Evolutionary conservation across 2,113 vertebrate genomes (phyloP), one percentile per base, ranked within the genome.

Genomic region (Oxyura jamaicensis): DNA sequence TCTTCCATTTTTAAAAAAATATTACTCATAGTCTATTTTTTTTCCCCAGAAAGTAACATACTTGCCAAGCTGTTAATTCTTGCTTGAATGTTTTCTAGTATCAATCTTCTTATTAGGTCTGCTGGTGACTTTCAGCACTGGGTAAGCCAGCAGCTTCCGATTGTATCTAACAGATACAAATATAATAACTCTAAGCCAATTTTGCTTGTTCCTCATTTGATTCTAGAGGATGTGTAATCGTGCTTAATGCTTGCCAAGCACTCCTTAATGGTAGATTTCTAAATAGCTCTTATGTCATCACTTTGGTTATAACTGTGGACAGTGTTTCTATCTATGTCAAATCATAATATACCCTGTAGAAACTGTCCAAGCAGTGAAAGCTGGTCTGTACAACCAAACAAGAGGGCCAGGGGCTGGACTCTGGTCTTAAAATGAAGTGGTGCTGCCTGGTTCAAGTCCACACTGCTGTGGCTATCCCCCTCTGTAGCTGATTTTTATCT

Each of bases 181-280:
- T 77, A 15, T 83, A 73, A 29, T 77, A 88, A 90, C 23, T 55
- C 26, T 66, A 74, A 93, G 63, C n/a, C 21, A 67, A 12, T 90
- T 95, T 74, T 90, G 26, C 50, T 86, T 67, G 55, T 67, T 95
- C 59, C 63, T 92, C n/a, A 13, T 85, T 91, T 90, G 91, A 80
- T 91, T 93, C 72, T 33, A 60, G 29, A 0, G 1, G 55, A 66
- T 66, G 41, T 69, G 26, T 86, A 12, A 46, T 76, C 72, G 48
- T 60, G 44, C 36, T 75, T 76, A n/a, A 0, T 58, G 79, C 35
- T 56, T 90, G 63, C 71, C 85, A 90, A 73, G 59, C 31, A 8
- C 63, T 58, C 55, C 74, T 21, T 63, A 69, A 52, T 82, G 90
- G 53, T 33, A 83, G 83, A 88, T 85, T 93, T 91, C n/a, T 76